Percentiles rank a stretch among this genome's conserved stretches.
phyloP scores from a whole-genome alignment of 2,888 invertebrate genomes.

The Acronicta aceris region DNA sequence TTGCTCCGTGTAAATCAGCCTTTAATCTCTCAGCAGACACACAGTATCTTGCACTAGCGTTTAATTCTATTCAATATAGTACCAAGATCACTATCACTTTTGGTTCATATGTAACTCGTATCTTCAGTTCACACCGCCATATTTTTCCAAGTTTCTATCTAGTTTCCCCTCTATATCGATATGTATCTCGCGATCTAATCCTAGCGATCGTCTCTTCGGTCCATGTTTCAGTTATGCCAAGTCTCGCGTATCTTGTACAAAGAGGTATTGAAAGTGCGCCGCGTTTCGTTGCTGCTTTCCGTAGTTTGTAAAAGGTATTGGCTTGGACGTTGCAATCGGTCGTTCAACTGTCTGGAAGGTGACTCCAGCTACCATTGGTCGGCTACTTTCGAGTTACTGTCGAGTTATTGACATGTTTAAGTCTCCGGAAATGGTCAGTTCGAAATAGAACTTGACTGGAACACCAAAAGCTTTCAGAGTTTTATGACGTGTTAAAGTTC shows the following conservation, averaged over 20 bases:
- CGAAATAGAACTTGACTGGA: too few relatives aligned
- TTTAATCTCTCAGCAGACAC: conserved; percentile 13
- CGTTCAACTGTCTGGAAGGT: conserved; percentile 62
- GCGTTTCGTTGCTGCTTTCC: conserved; percentile 57
- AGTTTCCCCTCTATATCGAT: conserved; percentile 44
- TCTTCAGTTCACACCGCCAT: conserved; percentile 33
- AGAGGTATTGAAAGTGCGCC: conserved; percentile 64
- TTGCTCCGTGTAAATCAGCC: neutral
- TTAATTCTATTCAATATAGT: conserved; percentile 23
- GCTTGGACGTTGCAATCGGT: conserved; percentile 65
- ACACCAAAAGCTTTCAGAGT: neutral
- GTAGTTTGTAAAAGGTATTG: conserved; percentile 60
- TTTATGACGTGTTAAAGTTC: too few relatives aligned
- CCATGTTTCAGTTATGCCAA: conserved; percentile 46
- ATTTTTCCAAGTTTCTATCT: conserved; percentile 51
- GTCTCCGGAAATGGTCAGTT: conserved; percentile 15
- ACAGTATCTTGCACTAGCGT: conserved; percentile 18
- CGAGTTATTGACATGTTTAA: conserved; percentile 12
- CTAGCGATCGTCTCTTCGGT: conserved; percentile 45
- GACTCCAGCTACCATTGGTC: conserved; percentile 53
- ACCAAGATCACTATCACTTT: conserved; percentile 36
- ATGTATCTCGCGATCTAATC: conserved; percentile 56
- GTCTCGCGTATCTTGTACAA: conserved; percentile 40
- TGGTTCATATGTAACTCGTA: conserved; percentile 41
- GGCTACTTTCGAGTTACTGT: conserved; percentile 31